A percentile compares a stretch with the other conserved stretches of the same genome.
Conservation (phyloP, 2,113 vertebrate genomes). For the Osmerus eperlanus region DNA sequence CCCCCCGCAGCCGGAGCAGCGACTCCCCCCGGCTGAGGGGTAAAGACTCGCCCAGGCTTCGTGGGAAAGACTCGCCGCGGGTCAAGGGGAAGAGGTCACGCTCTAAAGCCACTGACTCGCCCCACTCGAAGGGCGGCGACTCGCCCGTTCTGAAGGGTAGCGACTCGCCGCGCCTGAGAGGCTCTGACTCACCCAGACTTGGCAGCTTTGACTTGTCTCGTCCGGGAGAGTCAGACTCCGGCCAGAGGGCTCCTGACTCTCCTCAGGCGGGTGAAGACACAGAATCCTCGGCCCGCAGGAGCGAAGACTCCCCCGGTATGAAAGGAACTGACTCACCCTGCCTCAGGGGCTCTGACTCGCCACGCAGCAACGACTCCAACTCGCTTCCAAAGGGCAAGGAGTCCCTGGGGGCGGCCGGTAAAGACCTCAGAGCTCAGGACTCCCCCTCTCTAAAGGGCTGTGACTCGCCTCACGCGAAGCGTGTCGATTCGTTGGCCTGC, state of each 20-base stretch:
- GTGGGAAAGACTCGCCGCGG: conserved; percentile 62
- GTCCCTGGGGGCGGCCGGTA: conserved; percentile 7
- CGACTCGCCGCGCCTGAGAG: conserved; percentile 24
- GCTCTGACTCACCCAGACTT: neutral
- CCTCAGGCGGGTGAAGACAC: neutral
- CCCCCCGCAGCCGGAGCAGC: conserved; percentile 52
- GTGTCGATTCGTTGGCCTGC: conserved; percentile 2
- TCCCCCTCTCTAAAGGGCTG: neutral
- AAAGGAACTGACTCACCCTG: conserved; percentile 31
- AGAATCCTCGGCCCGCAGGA: conserved; percentile 26
- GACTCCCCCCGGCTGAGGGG: conserved; percentile 55
- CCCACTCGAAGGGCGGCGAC: conserved; percentile 44
- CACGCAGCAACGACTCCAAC: conserved; percentile 14
- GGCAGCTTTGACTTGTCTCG: neutral
- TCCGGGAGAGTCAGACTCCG: neutral
- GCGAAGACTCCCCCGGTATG: conserved; percentile 2
- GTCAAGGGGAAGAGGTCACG: conserved; percentile 57
- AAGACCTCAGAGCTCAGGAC: conserved; percentile 20
- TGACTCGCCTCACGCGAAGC: conserved; percentile 24
- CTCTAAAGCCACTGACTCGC: conserved; percentile 49
- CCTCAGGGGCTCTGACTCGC: conserved; percentile 28
- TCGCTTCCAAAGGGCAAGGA: conserved; percentile 15
- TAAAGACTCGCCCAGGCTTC: conserved; percentile 59
- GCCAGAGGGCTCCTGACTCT: neutral
- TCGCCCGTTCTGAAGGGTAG: conserved; percentile 33